Percentiles rank a stretch among this genome's conserved stretches.
These are phyloP conservation scores for Carcina quercana DNA, from an alignment of 2,888 invertebrate species.

Conservation along the genomic window DNA sequence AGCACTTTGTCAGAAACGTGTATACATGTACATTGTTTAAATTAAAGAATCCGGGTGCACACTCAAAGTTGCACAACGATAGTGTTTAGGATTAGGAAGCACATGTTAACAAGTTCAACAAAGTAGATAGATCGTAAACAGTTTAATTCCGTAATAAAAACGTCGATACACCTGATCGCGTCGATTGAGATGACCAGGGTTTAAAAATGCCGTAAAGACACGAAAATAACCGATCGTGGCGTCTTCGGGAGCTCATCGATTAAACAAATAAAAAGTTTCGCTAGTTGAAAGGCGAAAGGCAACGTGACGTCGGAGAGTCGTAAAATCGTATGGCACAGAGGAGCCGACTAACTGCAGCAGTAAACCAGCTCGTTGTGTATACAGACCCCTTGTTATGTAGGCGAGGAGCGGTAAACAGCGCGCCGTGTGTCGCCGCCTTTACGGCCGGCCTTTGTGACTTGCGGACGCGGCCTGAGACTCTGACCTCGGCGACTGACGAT, in stretches of 20 bases:
- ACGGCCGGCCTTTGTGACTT: constrained; percentile 60
- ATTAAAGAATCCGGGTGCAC: constrained; percentile 30
- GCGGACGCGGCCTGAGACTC: constrained; percentile 47
- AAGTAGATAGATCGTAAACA: constrained; percentile 64
- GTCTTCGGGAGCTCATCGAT: constrained; percentile 68
- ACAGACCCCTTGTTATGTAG: constrained; percentile 66
- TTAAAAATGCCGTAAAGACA: constrained; percentile 59
- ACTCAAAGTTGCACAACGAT: constrained; percentile 32
- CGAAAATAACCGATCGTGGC: constrained; percentile 57
- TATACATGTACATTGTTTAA: constrained; percentile 21
- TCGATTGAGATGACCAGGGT: constrained; percentile 51
- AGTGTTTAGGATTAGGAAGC: constrained; percentile 43
- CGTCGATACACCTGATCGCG: constrained; percentile 59
- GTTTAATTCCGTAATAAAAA: constrained; percentile 62
- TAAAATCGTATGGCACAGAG: constrained; percentile 72
- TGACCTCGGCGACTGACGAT: constrained; percentile 31
- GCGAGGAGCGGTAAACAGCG: constrained; percentile 60
- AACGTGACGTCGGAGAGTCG: constrained; percentile 62
- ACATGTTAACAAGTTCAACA: constrained; percentile 51
- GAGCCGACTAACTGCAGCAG: constrained; percentile 66
- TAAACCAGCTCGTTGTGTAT: constrained; percentile 68
- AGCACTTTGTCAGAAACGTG: constrained; percentile 21
- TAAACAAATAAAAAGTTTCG: constrained; percentile 73
- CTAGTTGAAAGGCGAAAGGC: constrained; percentile 66
- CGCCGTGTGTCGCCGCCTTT: constrained; percentile 69